phyloP scores from a whole-genome alignment of 2,888 invertebrate genomes.

The Agrochola litura region DNA sequence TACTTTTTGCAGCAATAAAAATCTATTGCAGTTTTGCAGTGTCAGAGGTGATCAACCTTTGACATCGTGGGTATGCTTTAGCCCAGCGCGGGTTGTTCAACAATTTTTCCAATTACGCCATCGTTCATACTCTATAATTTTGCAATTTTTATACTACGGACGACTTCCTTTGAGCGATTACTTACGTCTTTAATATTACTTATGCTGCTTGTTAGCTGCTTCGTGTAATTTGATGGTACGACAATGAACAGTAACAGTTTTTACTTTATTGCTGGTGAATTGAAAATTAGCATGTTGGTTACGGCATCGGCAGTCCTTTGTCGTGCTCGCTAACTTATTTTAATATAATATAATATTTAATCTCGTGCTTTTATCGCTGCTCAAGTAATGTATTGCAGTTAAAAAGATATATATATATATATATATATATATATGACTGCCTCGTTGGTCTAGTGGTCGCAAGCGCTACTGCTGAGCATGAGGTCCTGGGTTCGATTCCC shows the following conservation, averaged over 20 bases:
- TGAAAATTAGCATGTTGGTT: slow-evolving; percentile 44
- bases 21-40: slow-evolving; percentile 71
- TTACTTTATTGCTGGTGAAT: slow-evolving; percentile 33
- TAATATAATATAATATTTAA: slow-evolving; percentile 14
- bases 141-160: slow-evolving; percentile 70
- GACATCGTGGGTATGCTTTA: slow-evolving; percentile 76
- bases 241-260: slow-evolving; percentile 24
- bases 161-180: slow-evolving; percentile 64
- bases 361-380: neutral
- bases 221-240: slow-evolving; percentile 48
- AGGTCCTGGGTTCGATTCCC: no score
- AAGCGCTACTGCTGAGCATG: no score
- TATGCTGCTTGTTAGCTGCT: slow-evolving; percentile 47
- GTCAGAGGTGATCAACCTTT: slow-evolving; percentile 76
- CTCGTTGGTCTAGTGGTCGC: no score
- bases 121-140: slow-evolving; percentile 77
- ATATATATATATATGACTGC: no score
- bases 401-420: neutral
- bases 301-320: slow-evolving; percentile 31
- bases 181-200: slow-evolving; percentile 53
- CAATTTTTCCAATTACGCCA: slow-evolving; percentile 77
- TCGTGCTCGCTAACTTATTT: slow-evolving; percentile 29
- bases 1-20: slow-evolving; percentile 61
- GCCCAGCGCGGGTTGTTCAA: slow-evolving; percentile 70
- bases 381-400: neutral